These are phyloP conservation scores for Molossus alvarezi DNA, from an alignment of 2,797 vertebrate species.

Conservation along the genomic window DNA sequence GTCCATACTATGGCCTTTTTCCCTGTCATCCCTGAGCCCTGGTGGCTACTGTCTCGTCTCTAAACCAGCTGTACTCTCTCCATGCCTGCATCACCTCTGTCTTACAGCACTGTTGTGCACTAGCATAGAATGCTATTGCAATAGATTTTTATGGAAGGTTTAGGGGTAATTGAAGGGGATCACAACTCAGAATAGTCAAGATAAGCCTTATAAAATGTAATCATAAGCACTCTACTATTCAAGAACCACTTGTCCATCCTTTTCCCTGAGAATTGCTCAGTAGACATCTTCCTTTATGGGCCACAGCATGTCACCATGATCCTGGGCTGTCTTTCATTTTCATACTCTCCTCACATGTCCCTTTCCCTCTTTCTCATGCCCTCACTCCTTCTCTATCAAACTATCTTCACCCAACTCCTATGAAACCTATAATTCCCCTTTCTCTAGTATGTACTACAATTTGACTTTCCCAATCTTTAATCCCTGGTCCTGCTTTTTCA, in stretches of 20 bases:
- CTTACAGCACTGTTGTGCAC: not conserved
- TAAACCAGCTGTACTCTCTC: not conserved
- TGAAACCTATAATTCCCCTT: not conserved
- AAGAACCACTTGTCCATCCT: not conserved
- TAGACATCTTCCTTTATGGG: constrained; percentile 12
- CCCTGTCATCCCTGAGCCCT: not conserved
- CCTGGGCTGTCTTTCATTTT: constrained; percentile 7
- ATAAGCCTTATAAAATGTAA: not conserved
- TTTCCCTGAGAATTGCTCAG: constrained; percentile 21
- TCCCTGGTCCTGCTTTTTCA: not conserved
- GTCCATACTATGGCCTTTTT: not conserved
- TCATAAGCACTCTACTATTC: not conserved
- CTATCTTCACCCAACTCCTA: not conserved
- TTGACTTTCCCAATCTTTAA: constrained; percentile 45
- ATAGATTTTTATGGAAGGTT: not conserved
- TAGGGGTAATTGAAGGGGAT: not conserved
- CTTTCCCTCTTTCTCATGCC: not conserved
- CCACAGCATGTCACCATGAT: not conserved
- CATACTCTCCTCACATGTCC: not conserved
- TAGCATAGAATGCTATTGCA: not conserved
- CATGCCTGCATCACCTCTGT: not conserved
- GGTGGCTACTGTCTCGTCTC: not conserved
- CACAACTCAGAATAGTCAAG: not conserved
- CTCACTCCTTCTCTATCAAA: not conserved
- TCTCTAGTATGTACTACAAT: not conserved